These are phyloP conservation scores for Pachyrhynchus sulphureomaculatus DNA, from an alignment of 1,140 invertebrate species.

Conservation along the genomic window DNA sequence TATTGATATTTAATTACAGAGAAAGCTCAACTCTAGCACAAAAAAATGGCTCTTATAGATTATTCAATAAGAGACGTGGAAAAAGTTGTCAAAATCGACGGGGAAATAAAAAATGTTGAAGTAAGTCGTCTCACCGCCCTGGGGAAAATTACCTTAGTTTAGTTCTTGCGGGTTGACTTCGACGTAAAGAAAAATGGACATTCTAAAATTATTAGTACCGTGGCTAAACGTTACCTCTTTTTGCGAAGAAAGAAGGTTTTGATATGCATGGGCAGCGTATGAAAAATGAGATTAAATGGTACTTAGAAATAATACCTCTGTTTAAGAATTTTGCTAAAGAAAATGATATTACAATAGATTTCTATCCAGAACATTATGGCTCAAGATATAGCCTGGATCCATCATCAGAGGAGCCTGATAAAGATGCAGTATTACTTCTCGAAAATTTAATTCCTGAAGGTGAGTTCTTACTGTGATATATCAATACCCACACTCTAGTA, in stretches of 20 bases:
- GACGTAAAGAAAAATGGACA: neutral
- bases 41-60: too few species aligned
- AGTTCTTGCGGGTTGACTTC: neutral
- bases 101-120: neutral
- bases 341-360: neutral
- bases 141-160: slow-evolving; percentile 8
- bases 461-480: too few species aligned
- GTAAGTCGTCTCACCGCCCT: neutral
- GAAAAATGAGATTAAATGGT: slow-evolving; percentile 3
- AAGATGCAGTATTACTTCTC: neutral
- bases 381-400: neutral
- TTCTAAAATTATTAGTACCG: neutral
- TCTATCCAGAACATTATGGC: neutral
- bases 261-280: neutral
- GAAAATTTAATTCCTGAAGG: slow-evolving; percentile 1
- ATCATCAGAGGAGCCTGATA: neutral
- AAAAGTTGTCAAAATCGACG: neutral
- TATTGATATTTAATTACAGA: too few species aligned
- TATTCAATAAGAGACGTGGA: neutral
- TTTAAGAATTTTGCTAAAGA: neutral
- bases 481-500: too few species aligned
- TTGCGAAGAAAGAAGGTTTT: neutral
- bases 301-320: slow-evolving; percentile 1
- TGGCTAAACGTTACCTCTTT: neutral
- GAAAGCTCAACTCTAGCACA: too few species aligned